Base-by-base conservation (phyloP, 2,113 vertebrate species). In the Beaufortia kweichowensis region DNA sequence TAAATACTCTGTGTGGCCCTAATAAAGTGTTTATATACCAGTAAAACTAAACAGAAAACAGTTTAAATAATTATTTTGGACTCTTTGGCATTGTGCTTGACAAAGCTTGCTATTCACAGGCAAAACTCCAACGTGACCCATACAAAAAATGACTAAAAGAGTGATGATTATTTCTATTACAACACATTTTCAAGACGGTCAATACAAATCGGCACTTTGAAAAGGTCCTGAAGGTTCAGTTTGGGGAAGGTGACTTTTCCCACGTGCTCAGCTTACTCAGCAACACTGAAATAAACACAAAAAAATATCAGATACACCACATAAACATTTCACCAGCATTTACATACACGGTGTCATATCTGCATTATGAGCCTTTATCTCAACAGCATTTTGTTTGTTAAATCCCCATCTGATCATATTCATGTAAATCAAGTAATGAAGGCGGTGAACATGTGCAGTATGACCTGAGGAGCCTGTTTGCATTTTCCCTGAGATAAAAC, bases 51-150 rank as follows among this genome's bases (percentile, higher is more conserved):
- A 21, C 4, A 7, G 2, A 50, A 50, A 50, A 6, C 1, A n/a
- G 43, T 19, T 48, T 48, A 9, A 21, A 53, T 53, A 7, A 53
- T 53, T 21, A 31, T 46, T n/a, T 21, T 11, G 79, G 67, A 72
- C 66, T 85, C 82, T 77, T 84, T 43, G 79, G 79, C 60, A 70
- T 23, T 41, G 43, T 1, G 28, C 31, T 35, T 31, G 31, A 78
- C 70, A 53, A 81, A 15, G 39, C 65, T 63, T 46, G 60, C 65
- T 71, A 41, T 80, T 80, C 62, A 77, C 75, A 79, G 76, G 77
- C 39, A 2, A 24, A 81, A 33, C 26, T 28, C 31, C 67, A 76
- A 72, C 41, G 21, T 28, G 41, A 26, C 41, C 74, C 75, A 61
- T 29, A 48, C 14, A 55, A 35, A 50, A 10, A 12, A 50, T 28